phyloP scores from a whole-genome alignment of 2,888 invertebrate genomes.

The Yponomeuta sedellus region DNA sequence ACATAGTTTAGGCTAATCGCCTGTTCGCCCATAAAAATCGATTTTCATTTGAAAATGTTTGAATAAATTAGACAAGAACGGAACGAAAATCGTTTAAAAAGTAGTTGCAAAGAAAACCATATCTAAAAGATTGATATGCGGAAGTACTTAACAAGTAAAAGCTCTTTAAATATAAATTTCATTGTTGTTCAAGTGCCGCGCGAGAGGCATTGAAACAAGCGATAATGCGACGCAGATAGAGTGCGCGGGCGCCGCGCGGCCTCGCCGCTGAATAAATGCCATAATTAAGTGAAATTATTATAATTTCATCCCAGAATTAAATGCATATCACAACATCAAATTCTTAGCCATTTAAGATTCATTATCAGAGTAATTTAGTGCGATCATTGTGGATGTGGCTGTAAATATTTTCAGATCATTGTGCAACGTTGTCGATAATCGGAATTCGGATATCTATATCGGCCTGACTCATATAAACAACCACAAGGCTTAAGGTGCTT shows the following conservation, averaged over 20 bases:
- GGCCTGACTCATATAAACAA: neutral
- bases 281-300: conserved; percentile 74
- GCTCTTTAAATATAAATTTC: conserved; percentile 56
- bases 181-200: conserved; percentile 45
- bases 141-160: conserved; percentile 52
- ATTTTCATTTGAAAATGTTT: too few species aligned
- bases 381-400: conserved; percentile 35
- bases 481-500: neutral
- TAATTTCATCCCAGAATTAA: conserved; percentile 66
- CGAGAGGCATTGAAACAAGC: conserved; percentile 30
- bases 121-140: conserved; percentile 3
- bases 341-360: conserved; percentile 51
- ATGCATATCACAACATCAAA: conserved; percentile 64
- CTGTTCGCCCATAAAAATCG: too few species aligned
- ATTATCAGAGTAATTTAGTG: conserved; percentile 28
- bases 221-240: conserved; percentile 51
- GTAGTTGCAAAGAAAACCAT: neutral
- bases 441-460: neutral
- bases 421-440: conserved; percentile 2
- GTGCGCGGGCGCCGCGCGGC: conserved; percentile 39
- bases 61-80: neutral
- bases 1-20: too few species aligned
- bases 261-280: conserved; percentile 63
- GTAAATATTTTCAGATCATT: conserved; percentile 21
- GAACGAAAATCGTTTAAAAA: neutral